A percentile compares a stretch with the other conserved stretches of the same genome.
phyloP scores from a whole-genome alignment of 2,113 vertebrate species.

The Melospiza georgiana region DNA sequence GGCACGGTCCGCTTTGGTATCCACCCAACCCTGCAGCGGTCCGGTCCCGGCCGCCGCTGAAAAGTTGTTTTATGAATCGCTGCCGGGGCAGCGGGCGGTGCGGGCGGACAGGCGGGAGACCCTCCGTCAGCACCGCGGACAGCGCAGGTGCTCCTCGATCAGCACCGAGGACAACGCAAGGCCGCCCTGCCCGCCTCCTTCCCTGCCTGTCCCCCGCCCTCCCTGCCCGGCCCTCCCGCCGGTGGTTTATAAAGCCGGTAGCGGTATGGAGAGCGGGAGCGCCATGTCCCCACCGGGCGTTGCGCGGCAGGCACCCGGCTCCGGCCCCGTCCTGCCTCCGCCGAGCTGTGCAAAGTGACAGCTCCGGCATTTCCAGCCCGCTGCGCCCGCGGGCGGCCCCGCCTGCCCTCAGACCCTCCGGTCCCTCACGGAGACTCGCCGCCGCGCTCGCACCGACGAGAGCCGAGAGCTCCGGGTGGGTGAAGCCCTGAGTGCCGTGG shows the following conservation, averaged over 20 bases:
- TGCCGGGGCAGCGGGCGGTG: neutral
- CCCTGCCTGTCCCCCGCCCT: neutral
- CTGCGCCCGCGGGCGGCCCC: too few species aligned
- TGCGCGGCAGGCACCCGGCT: neutral
- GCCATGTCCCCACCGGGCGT: slow-evolving; percentile 59
- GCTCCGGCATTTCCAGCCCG: too few species aligned
- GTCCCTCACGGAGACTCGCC: slow-evolving; percentile 79
- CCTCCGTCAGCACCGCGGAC: neutral
- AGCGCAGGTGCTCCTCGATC: neutral
- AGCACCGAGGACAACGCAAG: neutral
- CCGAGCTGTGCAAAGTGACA: slow-evolving; percentile 80
- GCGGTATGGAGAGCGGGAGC: neutral
- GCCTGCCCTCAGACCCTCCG: neutral
- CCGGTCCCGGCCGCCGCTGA: neutral
- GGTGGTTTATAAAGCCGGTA: neutral
- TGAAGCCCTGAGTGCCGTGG: neutral
- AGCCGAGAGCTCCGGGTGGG: neutral
- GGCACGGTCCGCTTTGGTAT: neutral
- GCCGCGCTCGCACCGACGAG: slow-evolving; percentile 69
- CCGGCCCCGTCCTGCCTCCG: slow-evolving; percentile 39
- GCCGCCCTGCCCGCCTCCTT: neutral
- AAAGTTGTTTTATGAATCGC: neutral
- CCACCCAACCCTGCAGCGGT: neutral
- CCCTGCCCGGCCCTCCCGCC: neutral
- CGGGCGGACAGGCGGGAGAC: too few species aligned